Percentiles rank a stretch among this genome's conserved stretches.
These are phyloP conservation scores for Hylaeus volcanicus DNA, from an alignment of 1,140 invertebrate genomes.

Conservation along the genomic window DNA sequence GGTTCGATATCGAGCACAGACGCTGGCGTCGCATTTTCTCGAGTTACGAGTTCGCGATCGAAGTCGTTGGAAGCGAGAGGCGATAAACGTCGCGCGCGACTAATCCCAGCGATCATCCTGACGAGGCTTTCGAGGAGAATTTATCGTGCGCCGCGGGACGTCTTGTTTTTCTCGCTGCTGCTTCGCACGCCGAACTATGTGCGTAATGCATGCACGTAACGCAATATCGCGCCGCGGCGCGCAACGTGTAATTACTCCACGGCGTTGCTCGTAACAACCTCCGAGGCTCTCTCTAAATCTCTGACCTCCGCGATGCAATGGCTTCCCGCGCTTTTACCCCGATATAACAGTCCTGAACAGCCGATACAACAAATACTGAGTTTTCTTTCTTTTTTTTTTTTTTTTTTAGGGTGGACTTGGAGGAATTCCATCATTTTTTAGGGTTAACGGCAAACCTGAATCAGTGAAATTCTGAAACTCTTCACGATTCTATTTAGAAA, in stretches of 20 bases:
- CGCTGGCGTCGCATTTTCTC: background rate
- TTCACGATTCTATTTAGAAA: too few species aligned
- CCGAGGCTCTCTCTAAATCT: slow-evolving; percentile 56
- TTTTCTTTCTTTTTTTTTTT: too few species aligned
- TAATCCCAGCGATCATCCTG: background rate
- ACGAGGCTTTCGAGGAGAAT: slow-evolving; percentile 16
- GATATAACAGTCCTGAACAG: too few species aligned
- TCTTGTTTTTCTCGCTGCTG: slow-evolving; percentile 21
- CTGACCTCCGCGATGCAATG: slow-evolving; percentile 58
- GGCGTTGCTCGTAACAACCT: slow-evolving; percentile 54
- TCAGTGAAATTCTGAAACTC: too few species aligned
- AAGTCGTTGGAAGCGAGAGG: background rate
- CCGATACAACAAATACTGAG: too few species aligned
- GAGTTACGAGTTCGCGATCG: background rate
- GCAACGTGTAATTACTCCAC: slow-evolving; percentile 67
- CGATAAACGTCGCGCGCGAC: slow-evolving; percentile 12
- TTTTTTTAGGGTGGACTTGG: too few species aligned
- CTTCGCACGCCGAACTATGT: slow-evolving; percentile 23
- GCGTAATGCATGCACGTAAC: slow-evolving; percentile 62
- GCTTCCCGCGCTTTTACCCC: background rate
- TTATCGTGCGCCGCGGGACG: slow-evolving; percentile 31
- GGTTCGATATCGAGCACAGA: too few species aligned
- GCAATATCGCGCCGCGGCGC: slow-evolving; percentile 50
- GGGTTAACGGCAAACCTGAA: too few species aligned
- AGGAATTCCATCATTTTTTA: too few species aligned